Conservation (phyloP, 2,797 vertebrate species). For the Malurus leucopterus region DNA sequence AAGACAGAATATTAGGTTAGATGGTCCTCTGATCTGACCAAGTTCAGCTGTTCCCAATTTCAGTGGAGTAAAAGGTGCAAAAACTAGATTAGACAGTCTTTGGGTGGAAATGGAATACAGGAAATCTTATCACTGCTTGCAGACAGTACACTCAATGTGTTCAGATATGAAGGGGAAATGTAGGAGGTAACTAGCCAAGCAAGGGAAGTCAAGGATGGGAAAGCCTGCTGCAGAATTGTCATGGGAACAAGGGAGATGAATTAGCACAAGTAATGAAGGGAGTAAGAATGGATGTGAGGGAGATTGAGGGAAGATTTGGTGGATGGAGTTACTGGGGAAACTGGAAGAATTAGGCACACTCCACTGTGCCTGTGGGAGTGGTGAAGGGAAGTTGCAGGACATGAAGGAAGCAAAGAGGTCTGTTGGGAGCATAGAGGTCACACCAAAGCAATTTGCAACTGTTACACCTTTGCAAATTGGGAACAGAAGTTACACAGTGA, state of each 20-base stretch:
- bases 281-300: background rate
- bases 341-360: background rate
- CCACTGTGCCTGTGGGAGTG: background rate
- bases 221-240: background rate
- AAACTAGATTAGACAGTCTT: constrained; percentile 30
- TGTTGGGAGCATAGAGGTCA: background rate
- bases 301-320: background rate
- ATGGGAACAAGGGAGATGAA: background rate
- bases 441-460: background rate
- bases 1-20: background rate
- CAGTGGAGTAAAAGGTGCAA: constrained; percentile 22
- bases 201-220: background rate
- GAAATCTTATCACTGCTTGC: constrained; percentile 21
- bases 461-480: background rate
- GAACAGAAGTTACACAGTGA: background rate
- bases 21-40: background rate
- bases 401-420: background rate
- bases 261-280: background rate
- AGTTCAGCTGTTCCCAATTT: constrained; percentile 18
- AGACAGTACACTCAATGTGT: background rate
- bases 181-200: background rate
- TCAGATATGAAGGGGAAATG: constrained; percentile 7
- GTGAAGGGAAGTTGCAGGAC: background rate
- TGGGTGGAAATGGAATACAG: constrained; percentile 22
- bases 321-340: background rate